These are phyloP conservation scores for Stegostoma tigrinum DNA, from an alignment of 2,113 vertebrate species.

Conservation along the genomic window DNA sequence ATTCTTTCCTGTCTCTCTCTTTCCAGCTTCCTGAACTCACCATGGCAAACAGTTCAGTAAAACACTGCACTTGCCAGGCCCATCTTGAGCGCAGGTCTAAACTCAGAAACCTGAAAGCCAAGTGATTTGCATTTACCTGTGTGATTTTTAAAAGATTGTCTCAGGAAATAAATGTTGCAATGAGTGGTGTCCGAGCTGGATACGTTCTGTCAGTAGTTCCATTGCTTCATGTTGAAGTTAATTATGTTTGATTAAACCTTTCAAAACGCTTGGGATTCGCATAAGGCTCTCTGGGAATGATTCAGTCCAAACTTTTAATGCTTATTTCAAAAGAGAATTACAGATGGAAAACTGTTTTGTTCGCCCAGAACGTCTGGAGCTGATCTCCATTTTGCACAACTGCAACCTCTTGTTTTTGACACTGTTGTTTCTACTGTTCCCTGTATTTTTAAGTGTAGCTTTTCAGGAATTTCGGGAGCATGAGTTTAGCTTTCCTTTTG, in stretches of 20 bases:
- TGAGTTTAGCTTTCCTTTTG: not conserved
- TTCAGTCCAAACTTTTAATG: not conserved
- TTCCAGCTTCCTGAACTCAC: not conserved
- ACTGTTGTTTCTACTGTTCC: not conserved
- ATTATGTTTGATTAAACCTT: not conserved
- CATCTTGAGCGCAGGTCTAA: not conserved
- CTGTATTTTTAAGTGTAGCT: not conserved
- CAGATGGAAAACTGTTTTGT: not conserved
- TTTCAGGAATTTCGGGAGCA: not conserved
- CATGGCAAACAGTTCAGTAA: not conserved
- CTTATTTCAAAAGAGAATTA: not conserved
- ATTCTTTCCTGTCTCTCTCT: not conserved
- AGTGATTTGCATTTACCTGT: not conserved
- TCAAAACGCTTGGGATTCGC: not conserved
- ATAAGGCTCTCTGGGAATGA: not conserved
- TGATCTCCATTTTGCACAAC: not conserved
- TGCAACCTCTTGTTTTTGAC: not conserved
- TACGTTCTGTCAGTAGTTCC: not conserved
- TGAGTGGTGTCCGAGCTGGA: not conserved
- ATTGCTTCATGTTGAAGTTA: not conserved
- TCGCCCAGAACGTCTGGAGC: not conserved
- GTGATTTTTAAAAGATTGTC: not conserved
- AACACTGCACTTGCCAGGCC: not conserved
- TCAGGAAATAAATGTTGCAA: too few species aligned
- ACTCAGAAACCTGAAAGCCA: not conserved